Evolutionary conservation across 2,113 vertebrate genomes (phyloP), one percentile per base, ranked within the genome.

Genomic region (Chloebia gouldiae): DNA sequence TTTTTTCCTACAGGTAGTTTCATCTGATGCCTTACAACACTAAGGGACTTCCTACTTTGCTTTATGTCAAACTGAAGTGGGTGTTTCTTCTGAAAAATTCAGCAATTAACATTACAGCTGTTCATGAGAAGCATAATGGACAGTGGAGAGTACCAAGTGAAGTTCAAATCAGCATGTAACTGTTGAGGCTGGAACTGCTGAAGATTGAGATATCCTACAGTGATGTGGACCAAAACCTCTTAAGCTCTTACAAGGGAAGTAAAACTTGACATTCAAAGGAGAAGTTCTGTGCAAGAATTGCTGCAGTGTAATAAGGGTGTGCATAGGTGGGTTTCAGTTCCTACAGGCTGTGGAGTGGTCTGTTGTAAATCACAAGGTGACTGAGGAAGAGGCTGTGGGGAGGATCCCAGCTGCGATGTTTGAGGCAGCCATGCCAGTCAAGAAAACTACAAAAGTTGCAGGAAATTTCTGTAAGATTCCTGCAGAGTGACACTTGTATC

Each of bases 201-300:
- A 78, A 83, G 51, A 44, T 64, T 0, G 0, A 20, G 15, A 13
- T 76, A 33, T 64, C 23, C 72, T 84, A 11, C 0, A n/a, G 3
- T 76, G 31, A 28, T 69, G 25, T 53, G 6, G 50, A 61, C 49
- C 8, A 37, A 87, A 84, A 68, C 40, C 9, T 91, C 20, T n/a
- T 69, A 54, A 80, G 18, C 39, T 13, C 17, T 35, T 81, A 11
- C 20, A 53, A 21, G 33, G 42, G 17, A 65, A 66, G 19, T 42
- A 54, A 73, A 77, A 80, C 37, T n/a, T 64, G 20, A 60, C 16
- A n/a, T 64, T 85, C 19, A 35, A 24, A 47, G 79, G 27, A 66
- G 9, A 23, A 76, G 8, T 71, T 73, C 7, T 51, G 20, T 68
- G 65, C 18, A 89, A 47, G 35, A 54, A 47, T 17, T 71, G 15